Evolutionary conservation across 2,797 vertebrate genomes (phyloP).

Genomic region (Clarias pachynema): DNA sequence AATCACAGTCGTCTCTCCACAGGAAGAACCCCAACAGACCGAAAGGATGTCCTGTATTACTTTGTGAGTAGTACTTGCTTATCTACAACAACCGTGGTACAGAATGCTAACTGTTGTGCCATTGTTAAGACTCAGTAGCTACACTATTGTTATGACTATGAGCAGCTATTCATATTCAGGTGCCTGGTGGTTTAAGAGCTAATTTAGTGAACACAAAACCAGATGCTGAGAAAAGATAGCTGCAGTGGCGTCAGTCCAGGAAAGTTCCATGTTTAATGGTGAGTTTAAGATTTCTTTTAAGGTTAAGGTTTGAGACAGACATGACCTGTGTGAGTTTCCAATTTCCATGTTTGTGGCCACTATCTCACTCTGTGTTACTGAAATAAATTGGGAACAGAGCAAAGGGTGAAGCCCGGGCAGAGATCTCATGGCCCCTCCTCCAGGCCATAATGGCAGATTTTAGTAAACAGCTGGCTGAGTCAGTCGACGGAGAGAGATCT

Average conservation of each 20-base stretch:
- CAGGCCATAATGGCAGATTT: background rate
- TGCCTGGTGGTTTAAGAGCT: background rate
- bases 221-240: background rate
- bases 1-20: background rate
- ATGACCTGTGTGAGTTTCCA: background rate
- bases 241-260: background rate
- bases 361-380: constrained; percentile 9
- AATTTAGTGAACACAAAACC: background rate
- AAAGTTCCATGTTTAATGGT: background rate
- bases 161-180: background rate
- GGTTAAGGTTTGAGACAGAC: background rate
- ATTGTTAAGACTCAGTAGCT: background rate
- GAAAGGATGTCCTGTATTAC: background rate
- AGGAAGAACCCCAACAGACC: background rate
- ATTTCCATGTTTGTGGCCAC: background rate
- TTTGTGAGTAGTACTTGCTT: background rate
- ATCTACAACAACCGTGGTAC: background rate
- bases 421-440: constrained; percentile 3
- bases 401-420: background rate
- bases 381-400: constrained; percentile 27
- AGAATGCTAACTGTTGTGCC: background rate
- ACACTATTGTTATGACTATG: background rate
- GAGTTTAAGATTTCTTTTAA: background rate
- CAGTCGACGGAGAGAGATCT: background rate
- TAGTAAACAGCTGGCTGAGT: constrained; percentile 15